Evolutionary conservation across 2,888 invertebrate species (phyloP), one percentile per base, ranked within the genome.

Genomic region (Hirtodrosophila confusa): DNA sequence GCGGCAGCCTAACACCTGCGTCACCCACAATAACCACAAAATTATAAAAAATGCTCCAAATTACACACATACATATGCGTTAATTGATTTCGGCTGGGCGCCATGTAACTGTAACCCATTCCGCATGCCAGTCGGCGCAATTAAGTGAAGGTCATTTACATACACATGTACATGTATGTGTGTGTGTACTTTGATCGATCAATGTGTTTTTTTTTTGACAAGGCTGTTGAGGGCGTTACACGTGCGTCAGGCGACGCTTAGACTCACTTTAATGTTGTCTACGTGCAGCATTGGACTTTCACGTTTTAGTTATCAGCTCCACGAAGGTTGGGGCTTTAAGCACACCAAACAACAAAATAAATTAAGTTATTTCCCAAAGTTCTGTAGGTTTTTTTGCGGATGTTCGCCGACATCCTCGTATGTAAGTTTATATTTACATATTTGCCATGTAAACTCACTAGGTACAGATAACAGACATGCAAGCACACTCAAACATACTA

Each of bases 131-230:
- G 44, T 64, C 70, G 47, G 51, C 63, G 54, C 63, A 84, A 75
- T 69, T 77, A 69, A 72, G 72, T 72, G 84, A 82, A 82, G 82
- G 82, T 77, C 82, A 80, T 49, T 64, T 71, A 69, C 69, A 74
- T 7, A 37, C 33, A 37, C n/a, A 31, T 36, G 27, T 40, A 5
- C 24, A 6, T 33, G 27, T 49, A 31, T 39, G 40, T 39, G 35
- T 35, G n/a, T 45, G 8, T 8, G 12, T 53, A 43, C 53, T 63
- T 73, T 33, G 67, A 83, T 86, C 70, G 80, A 86, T 86, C 60
- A 70, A 74, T 65, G 44, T 40, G 17, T 17, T 17, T 17, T 61
- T 61, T 29, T 47, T 44, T 56, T 17, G 66, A 40, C 75, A 74
- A 74, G 74, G 74, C 73, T 80, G 69, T 51, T 64, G 73, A 57